These are phyloP conservation scores for Poeciliopsis turrubarensis DNA, from an alignment of 2,113 vertebrate species.

Conservation along the genomic window DNA sequence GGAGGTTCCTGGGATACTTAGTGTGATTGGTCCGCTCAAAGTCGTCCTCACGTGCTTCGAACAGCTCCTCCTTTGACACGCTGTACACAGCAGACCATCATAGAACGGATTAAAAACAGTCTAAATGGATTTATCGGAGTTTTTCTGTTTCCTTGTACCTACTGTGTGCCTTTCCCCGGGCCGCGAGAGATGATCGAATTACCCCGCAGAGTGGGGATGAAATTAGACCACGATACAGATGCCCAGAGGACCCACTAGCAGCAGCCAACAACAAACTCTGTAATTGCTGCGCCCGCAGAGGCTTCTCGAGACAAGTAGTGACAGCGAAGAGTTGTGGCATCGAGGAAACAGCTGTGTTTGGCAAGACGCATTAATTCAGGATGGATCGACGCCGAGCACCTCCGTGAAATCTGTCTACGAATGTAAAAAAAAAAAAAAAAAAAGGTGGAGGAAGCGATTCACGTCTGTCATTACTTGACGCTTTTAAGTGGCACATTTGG, in stretches of 20 bases:
- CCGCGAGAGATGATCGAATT: conserved; percentile 48
- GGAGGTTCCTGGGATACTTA: conserved; percentile 24
- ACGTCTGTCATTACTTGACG: neutral
- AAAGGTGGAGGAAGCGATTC: neutral
- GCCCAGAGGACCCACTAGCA: conserved; percentile 50
- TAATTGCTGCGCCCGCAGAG: conserved; percentile 53
- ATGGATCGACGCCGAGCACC: conserved; percentile 32
- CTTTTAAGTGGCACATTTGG: neutral
- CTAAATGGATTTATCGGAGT: conserved; percentile 57
- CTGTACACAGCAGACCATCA: conserved; percentile 44
- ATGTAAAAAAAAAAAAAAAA: neutral
- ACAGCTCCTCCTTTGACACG: conserved; percentile 42
- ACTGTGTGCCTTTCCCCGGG: conserved; percentile 22
- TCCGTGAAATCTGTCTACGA: neutral
- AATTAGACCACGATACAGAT: conserved; percentile 53
- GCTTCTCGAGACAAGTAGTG: conserved; percentile 45
- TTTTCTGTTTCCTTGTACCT: neutral
- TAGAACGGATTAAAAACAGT: conserved; percentile 63
- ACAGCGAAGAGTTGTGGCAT: conserved; percentile 46
- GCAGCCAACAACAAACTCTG: conserved; percentile 53
- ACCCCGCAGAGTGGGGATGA: conserved; percentile 33
- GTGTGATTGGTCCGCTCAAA: conserved; percentile 27
- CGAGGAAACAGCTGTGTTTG: conserved; percentile 42
- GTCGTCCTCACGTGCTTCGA: conserved; percentile 22
- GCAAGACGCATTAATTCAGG: conserved; percentile 42